A percentile compares a stretch with the other conserved stretches of the same genome.
These are phyloP conservation scores for Drosophila obscura DNA, from an alignment of 1,140 invertebrate species.

Conservation along the genomic window DNA sequence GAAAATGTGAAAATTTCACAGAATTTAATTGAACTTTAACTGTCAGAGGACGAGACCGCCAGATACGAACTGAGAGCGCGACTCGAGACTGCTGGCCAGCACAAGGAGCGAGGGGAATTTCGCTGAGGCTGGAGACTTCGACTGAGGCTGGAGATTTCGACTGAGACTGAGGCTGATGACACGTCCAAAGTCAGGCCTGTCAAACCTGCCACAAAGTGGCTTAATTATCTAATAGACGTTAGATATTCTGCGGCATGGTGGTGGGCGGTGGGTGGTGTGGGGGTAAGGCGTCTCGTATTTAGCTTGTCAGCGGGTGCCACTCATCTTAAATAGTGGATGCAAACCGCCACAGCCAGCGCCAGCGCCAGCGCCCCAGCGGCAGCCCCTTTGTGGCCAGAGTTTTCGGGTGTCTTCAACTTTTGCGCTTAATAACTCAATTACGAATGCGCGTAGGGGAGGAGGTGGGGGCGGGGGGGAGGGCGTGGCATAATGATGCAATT, in stretches of 20 bases:
- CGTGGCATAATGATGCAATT: constrained; percentile 65
- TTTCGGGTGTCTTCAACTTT: constrained; percentile 47
- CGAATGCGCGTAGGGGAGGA: neutral
- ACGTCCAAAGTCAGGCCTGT: constrained; percentile 73
- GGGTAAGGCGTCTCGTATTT: constrained; percentile 37
- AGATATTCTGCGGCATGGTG: constrained; percentile 26
- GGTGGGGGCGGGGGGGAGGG: neutral
- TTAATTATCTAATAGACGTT: constrained; percentile 81
- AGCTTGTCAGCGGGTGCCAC: constrained; percentile 71
- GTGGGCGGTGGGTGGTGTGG: neutral
- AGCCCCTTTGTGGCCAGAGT: constrained; percentile 2
- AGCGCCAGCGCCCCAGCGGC: too few species aligned
- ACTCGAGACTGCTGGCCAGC: too few species aligned
- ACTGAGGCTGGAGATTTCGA: too few species aligned
- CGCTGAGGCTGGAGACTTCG: too few species aligned
- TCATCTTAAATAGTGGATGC: constrained; percentile 66
- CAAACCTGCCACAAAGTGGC: constrained; percentile 80
- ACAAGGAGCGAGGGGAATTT: too few species aligned
- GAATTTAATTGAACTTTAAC: constrained; percentile 78
- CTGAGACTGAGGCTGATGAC: constrained; percentile 36
- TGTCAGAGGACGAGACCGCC: constrained; percentile 23
- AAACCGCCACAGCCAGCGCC: too few species aligned
- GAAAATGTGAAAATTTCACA: constrained; percentile 37
- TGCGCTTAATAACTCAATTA: constrained; percentile 72
- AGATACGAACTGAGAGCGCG: too few species aligned